phyloP scores from a whole-genome alignment of 2,888 invertebrate genomes.

The Orgyia antiqua region DNA sequence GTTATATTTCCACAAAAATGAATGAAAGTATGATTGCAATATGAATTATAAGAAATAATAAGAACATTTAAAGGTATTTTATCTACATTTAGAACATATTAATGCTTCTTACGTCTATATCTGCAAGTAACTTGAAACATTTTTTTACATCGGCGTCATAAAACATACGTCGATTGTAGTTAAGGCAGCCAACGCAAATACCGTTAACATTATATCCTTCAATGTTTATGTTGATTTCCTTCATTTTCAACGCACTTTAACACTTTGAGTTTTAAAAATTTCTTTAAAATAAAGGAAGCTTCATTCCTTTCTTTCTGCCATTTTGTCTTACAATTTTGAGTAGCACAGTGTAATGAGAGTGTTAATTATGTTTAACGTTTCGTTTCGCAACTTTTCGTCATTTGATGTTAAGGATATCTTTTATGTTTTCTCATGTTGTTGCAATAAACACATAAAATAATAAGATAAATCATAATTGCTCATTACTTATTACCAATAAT shows the following conservation, averaged over 20 bases:
- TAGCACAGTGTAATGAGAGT: background rate
- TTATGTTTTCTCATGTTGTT: too few species aligned
- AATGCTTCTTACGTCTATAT: constrained; percentile 60
- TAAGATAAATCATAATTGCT: too few species aligned
- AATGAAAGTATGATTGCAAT: constrained; percentile 17
- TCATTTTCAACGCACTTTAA: constrained; percentile 40
- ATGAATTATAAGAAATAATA: background rate
- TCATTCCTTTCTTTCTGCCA: constrained; percentile 67
- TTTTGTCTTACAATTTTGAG: constrained; percentile 32
- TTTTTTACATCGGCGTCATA: constrained; percentile 46
- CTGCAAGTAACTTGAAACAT: constrained; percentile 50
- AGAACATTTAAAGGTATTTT: background rate
- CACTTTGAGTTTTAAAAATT: constrained; percentile 20
- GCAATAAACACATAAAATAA: too few species aligned
- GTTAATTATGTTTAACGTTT: background rate
- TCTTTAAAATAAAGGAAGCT: constrained; percentile 49
- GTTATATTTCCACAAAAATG: constrained; percentile 20
- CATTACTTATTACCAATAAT: too few species aligned
- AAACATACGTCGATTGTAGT: constrained; percentile 63
- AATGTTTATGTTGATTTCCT: constrained; percentile 68
- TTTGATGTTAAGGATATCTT: too few species aligned
- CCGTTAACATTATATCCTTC: constrained; percentile 72
- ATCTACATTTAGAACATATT: background rate
- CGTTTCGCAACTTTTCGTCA: background rate
- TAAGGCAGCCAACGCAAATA: constrained; percentile 67